Evolutionary conservation across 2,888 invertebrate genomes (phyloP), one percentile per base, ranked within the genome.

Genomic region (Seira ritae): DNA sequence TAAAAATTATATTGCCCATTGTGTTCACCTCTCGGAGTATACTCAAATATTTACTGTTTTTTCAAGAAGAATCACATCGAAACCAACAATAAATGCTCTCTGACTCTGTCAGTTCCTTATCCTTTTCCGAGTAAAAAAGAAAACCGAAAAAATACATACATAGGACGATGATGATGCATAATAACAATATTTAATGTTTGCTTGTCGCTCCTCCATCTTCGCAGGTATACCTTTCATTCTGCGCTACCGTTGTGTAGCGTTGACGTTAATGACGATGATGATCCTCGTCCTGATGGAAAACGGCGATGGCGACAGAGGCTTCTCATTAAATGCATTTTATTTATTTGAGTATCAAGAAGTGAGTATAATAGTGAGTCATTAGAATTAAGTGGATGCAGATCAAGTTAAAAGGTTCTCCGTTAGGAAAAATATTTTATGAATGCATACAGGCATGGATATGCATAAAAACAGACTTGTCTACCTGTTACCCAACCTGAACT

Each of bases 301-400:
- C 71, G 50, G 65, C 71, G 75, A 81, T 81, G 81, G 81, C 81
- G 81, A 81, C 81, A 81, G 19, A 71, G 23, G n/a, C 75, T 71
- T 55, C 75, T 71, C 81, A 81, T 81, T 81, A 81, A 37, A 70
- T 75, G 37, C 65, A 60, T 81, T 76, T 75, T 66, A 74, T 66
- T 73, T 76, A 71, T 71, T 70, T 67, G 68, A 65, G 68, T 42
- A 31, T 31, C 31, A 31, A 31, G 69, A 60, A 78, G 55, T 55
- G 55, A 55, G 55, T 55, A 55, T 55, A 55, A 78, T 78, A 69
- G 78, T 66, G 70, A 71, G 65, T 70, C 81, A 81, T 81, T 81
- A 81, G 81, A 81, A 81, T 81, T 81, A 81, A 81, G 81, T 81
- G 81, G 75, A 81, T 76, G 81, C 75, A 81, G 81, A 81, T 81